phyloP scores from a whole-genome alignment of 2,888 invertebrate species.

The Sphaeridia pumilis region DNA sequence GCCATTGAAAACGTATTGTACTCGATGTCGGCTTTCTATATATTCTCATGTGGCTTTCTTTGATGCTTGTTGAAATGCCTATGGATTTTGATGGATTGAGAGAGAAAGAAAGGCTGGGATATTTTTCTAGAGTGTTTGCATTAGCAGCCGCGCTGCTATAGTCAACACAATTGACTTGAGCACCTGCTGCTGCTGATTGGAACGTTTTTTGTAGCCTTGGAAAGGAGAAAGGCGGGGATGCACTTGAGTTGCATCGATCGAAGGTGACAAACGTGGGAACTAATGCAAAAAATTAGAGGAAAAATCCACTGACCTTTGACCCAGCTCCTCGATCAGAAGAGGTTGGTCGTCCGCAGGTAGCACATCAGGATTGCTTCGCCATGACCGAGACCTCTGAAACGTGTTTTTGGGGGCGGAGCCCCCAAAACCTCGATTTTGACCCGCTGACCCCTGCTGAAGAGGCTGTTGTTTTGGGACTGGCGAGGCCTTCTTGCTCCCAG shows the following conservation, averaged over 20 bases:
- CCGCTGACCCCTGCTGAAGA: background rate
- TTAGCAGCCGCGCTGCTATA: too few species aligned
- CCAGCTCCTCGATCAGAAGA: background rate
- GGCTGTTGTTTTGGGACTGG: slow-evolving; percentile 6
- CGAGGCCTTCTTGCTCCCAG: slow-evolving; percentile 10
- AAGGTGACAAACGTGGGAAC: background rate
- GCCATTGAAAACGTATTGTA: too few species aligned
- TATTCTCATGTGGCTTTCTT: too few species aligned
- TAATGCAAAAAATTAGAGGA: background rate
- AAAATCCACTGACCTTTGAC: background rate
- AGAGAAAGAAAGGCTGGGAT: too few species aligned
- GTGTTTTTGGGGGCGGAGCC: too few species aligned
- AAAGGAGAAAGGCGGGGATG: background rate
- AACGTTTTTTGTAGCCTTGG: background rate
- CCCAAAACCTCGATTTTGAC: too few species aligned
- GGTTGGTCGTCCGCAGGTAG: background rate
- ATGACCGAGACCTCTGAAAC: slow-evolving; percentile 19
- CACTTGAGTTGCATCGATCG: background rate
- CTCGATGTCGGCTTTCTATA: too few species aligned
- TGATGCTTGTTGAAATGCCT: too few species aligned
- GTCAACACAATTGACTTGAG: too few species aligned
- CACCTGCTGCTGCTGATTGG: background rate
- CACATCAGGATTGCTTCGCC: slow-evolving; percentile 33
- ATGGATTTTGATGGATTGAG: too few species aligned
- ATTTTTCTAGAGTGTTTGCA: too few species aligned